A percentile compares a stretch with the other conserved stretches of the same genome.
phyloP scores from a whole-genome alignment of 2,797 vertebrate species.

The Coregonus ussuriensis region DNA sequence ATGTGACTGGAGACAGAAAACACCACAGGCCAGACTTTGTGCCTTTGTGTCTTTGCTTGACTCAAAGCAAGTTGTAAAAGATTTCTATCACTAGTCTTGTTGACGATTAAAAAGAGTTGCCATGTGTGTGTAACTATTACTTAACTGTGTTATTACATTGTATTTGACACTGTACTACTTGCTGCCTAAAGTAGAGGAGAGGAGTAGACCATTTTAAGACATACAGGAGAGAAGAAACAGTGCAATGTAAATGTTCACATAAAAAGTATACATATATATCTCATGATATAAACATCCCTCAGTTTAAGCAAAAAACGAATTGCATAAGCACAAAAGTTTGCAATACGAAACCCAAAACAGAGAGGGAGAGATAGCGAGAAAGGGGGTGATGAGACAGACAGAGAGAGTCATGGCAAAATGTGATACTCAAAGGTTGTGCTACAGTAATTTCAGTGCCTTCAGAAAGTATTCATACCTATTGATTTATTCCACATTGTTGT shows the following conservation, averaged over 20 bases:
- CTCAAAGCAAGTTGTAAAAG: neutral
- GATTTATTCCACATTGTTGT: neutral
- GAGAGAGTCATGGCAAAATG: no score
- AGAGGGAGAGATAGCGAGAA: no score
- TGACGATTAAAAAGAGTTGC: neutral
- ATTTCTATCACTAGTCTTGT: neutral
- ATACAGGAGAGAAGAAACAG: constrained; percentile 2
- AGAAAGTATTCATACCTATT: no score
- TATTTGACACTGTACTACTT: neutral
- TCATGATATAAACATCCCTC: constrained; percentile 21
- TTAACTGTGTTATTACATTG: neutral
- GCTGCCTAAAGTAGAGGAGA: neutral
- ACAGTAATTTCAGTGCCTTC: no score
- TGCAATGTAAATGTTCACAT: constrained; percentile 40
- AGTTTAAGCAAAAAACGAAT: no score
- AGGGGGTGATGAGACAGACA: no score
- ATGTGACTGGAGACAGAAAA: constrained; percentile 6
- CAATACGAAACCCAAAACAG: no score
- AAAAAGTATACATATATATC: constrained; percentile 29
- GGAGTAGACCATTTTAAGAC: neutral
- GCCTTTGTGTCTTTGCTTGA: neutral
- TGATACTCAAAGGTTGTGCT: no score
- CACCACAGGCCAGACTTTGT: neutral
- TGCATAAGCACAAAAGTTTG: no score
- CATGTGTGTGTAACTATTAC: neutral